Percentiles rank a stretch among this genome's conserved stretches.
Conservation (phyloP, 37 sponge, comb jelly and placozoan species). For the Beroe ovata region DNA sequence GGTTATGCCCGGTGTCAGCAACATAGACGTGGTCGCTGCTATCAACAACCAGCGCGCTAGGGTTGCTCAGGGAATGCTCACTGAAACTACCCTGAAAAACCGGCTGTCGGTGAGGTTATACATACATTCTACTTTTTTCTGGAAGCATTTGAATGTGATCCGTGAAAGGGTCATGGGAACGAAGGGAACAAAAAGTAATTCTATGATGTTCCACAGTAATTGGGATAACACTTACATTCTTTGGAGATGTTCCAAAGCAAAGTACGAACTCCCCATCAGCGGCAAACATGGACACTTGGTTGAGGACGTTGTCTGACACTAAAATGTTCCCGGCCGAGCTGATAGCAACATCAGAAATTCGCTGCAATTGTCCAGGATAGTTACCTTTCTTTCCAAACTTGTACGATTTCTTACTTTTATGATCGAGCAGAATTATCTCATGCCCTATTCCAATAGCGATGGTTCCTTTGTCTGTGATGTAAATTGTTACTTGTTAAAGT, state of each 20-base stretch:
- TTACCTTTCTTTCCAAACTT: slow-evolving; percentile 34
- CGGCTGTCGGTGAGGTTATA: too few relatives aligned
- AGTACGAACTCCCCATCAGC: slow-evolving; percentile 41
- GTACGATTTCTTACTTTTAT: not conserved
- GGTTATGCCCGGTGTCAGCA: slow-evolving; percentile 18
- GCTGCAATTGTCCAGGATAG: slow-evolving; percentile 41
- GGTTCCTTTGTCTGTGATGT: not conserved
- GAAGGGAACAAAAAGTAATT: too few relatives aligned
- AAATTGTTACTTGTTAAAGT: too few relatives aligned
- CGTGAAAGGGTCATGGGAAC: too few relatives aligned
- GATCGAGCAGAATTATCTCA: not conserved
- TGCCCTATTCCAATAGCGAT: slow-evolving; percentile 20
- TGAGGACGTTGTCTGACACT: slow-evolving; percentile 28
- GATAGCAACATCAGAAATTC: slow-evolving; percentile 2
- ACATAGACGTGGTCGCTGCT: slow-evolving; percentile 24
- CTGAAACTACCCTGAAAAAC: not conserved
- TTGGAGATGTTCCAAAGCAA: slow-evolving; percentile 47
- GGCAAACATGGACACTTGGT: slow-evolving; percentile 38
- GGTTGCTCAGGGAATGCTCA: slow-evolving; percentile 30
- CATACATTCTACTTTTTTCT: too few relatives aligned
- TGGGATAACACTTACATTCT: slow-evolving; percentile 20
- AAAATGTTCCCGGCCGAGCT: slow-evolving; percentile 48
- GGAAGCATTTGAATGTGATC: too few relatives aligned
- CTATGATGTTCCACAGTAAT: too few relatives aligned
- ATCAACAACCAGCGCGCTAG: slow-evolving; percentile 21